Percentiles rank a stretch among this genome's conserved stretches.
Conservation (phyloP, 2,113 vertebrate genomes). For the Leucosticte australis region DNA sequence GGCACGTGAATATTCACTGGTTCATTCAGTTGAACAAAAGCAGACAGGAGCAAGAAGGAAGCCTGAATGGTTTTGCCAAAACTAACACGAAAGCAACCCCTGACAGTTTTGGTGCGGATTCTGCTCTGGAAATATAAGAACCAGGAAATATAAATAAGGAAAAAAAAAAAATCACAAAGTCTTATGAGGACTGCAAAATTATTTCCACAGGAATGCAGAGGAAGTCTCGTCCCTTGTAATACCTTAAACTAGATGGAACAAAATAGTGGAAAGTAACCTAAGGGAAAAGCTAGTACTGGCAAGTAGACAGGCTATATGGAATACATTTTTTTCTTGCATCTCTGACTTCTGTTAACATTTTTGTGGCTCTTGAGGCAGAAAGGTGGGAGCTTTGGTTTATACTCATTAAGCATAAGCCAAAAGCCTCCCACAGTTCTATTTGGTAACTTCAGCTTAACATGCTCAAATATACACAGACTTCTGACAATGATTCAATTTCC, state of each 20-base stretch:
- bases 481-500: slow-evolving; percentile 55
- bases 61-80: neutral
- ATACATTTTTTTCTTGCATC: neutral
- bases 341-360: slow-evolving; percentile 37
- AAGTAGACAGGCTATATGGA: neutral
- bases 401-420: slow-evolving; percentile 11
- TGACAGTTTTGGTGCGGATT: neutral
- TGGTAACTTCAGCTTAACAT: slow-evolving; percentile 26
- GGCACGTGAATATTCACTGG: neutral
- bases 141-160: neutral
- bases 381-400: slow-evolving; percentile 38
- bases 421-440: slow-evolving; percentile 38
- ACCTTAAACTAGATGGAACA: neutral
- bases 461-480: slow-evolving; percentile 26
- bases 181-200: neutral
- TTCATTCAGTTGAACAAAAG: neutral
- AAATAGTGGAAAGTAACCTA: neutral
- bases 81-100: neutral
- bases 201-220: slow-evolving; percentile 1
- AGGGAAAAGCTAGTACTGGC: neutral
- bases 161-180: neutral
- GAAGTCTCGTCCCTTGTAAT: neutral
- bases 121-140: neutral
- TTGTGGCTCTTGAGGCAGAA: slow-evolving; percentile 29
- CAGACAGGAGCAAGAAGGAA: neutral